Evolutionary conservation across 1,140 invertebrate genomes (phyloP).

Genomic region (Acyrthosiphon pisum): DNA sequence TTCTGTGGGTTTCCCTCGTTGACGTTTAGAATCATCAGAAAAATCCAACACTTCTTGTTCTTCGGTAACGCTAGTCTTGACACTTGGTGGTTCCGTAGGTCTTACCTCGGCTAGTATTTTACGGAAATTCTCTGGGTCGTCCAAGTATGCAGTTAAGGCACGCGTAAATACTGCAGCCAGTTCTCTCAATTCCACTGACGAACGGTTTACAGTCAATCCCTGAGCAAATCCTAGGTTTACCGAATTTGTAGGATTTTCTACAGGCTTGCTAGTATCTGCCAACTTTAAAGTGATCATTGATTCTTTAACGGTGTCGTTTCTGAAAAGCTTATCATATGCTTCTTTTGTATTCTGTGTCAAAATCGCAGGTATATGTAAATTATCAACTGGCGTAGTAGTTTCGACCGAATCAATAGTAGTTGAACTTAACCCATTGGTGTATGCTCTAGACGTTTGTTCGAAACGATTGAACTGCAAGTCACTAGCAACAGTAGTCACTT

Average conservation of each 20-base stretch:
- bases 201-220: slow-evolving; percentile 23
- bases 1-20: neutral
- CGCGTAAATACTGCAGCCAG: slow-evolving; percentile 83
- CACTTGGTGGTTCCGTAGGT: slow-evolving; percentile 75
- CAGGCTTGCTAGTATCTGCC: no score
- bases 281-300: no score
- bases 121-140: slow-evolving; percentile 80
- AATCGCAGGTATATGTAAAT: slow-evolving; percentile 58
- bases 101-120: slow-evolving; percentile 76
- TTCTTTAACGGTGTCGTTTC: slow-evolving; percentile 45
- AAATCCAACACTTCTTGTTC: slow-evolving; percentile 76
- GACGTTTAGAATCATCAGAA: slow-evolving; percentile 69
- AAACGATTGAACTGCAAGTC: neutral
- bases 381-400: slow-evolving; percentile 10
- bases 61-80: slow-evolving; percentile 66
- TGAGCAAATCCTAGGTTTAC: slow-evolving; percentile 10
- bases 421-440: neutral
- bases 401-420: neutral
- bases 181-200: slow-evolving; percentile 69
- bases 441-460: neutral
- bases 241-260: neutral
- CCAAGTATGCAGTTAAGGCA: slow-evolving; percentile 79
- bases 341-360: slow-evolving; percentile 61
- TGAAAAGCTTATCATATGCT: slow-evolving; percentile 60
- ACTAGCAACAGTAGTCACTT: slow-evolving; percentile 3